Evolutionary conservation across 2,113 vertebrate genomes (phyloP).

Genomic region (Lepus europaeus): DNA sequence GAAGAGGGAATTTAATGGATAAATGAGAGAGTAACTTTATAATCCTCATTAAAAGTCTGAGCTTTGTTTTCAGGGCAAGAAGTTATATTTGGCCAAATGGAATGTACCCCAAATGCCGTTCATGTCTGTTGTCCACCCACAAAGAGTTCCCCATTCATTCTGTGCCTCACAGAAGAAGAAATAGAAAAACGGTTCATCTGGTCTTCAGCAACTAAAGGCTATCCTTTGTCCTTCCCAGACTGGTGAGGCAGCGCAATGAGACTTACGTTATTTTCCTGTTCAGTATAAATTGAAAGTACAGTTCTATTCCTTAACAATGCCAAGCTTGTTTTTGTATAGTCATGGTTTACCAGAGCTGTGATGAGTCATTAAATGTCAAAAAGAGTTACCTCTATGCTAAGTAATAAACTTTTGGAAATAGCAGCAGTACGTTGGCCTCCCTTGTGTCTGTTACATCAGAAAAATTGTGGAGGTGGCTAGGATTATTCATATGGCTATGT

Average conservation of each 20-base stretch:
- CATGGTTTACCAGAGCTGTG: not conserved
- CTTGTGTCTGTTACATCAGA: not conserved
- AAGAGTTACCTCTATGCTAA: not conserved
- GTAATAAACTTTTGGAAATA: not conserved
- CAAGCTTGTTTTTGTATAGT: not conserved
- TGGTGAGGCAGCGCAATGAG: not conserved
- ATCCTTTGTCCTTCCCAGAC: not conserved
- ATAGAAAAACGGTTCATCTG: not conserved
- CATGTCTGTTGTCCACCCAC: not conserved
- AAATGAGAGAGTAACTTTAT: not conserved
- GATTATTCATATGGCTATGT: not conserved
- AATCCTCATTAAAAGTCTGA: not conserved
- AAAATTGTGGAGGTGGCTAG: not conserved
- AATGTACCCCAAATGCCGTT: not conserved
- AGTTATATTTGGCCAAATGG: not conserved
- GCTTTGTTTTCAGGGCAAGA: not conserved
- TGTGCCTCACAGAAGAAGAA: not conserved
- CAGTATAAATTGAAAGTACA: not conserved
- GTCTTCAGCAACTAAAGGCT: not conserved
- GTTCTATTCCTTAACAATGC: not conserved
- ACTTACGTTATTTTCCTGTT: not conserved
- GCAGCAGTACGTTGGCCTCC: not conserved
- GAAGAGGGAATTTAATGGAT: rapidly evolving
- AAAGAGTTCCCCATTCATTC: not conserved
- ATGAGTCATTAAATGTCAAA: conserved; percentile 3